A percentile compares a stretch with the other conserved stretches of the same genome.
Conservation (phyloP, 2,797 vertebrate species). For the Coluber constrictor region DNA sequence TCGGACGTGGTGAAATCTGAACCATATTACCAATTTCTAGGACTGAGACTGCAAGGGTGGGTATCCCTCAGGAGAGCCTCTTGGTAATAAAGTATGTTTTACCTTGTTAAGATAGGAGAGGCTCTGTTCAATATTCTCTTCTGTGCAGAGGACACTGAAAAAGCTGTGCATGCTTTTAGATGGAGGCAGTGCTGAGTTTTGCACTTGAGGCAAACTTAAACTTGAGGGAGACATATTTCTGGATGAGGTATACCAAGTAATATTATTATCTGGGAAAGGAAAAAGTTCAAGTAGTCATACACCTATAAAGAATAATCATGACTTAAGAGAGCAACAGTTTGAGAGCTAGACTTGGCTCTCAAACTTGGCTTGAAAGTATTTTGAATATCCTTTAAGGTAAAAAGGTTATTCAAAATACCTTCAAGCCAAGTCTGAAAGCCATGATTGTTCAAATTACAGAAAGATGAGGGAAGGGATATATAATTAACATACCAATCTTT, state of each 20-base stretch:
- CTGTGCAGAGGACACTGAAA: conserved; percentile 89
- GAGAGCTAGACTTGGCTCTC: background rate
- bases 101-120: conserved; percentile 91
- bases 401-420: background rate
- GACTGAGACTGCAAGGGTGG: background rate
- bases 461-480: background rate
- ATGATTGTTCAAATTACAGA: background rate
- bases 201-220: conserved; percentile 74
- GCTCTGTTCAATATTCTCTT: conserved; percentile 88
- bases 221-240: conserved; percentile 79
- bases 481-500: background rate
- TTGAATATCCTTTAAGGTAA: background rate
- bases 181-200: conserved; percentile 73
- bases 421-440: background rate
- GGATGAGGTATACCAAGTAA: conserved; percentile 78
- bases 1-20: background rate
- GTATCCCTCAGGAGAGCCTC: background rate
- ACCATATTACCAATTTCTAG: background rate
- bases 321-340: background rate
- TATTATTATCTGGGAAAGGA: conserved; percentile 62
- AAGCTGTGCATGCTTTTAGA: conserved; percentile 78
- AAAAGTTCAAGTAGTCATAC: conserved; percentile 23
- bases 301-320: background rate
- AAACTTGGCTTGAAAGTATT: background rate
- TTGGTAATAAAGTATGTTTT: conserved; percentile 45